phyloP scores from a whole-genome alignment of 2,797 vertebrate genomes.

The Fringilla coelebs region DNA sequence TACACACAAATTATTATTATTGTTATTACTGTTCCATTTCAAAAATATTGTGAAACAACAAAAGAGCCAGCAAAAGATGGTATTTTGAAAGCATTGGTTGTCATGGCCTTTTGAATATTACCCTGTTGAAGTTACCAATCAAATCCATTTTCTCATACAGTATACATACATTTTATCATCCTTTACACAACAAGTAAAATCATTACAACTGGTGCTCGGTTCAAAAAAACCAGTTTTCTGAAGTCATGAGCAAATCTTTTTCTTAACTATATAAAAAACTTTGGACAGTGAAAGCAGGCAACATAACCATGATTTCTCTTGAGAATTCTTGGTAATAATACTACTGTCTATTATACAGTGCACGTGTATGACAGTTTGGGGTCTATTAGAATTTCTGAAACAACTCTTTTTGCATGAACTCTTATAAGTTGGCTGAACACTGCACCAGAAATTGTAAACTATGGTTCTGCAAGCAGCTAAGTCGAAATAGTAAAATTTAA shows the following conservation, averaged over 20 bases:
- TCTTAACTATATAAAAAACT: slow-evolving; percentile 47
- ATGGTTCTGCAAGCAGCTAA: neutral
- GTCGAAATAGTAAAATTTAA: slow-evolving; percentile 36
- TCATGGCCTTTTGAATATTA: neutral
- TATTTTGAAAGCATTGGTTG: slow-evolving; percentile 5
- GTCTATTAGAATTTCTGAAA: slow-evolving; percentile 43
- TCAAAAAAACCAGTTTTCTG: slow-evolving; percentile 8
- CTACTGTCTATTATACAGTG: neutral
- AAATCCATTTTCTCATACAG: neutral
- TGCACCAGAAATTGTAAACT: slow-evolving; percentile 6
- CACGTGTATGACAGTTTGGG: slow-evolving; percentile 28
- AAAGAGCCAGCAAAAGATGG: neutral
- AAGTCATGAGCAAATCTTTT: neutral
- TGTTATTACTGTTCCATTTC: neutral
- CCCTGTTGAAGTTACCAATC: neutral
- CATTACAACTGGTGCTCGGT: neutral
- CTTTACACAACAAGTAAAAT: neutral
- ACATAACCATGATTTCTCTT: slow-evolving; percentile 10
- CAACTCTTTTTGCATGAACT: slow-evolving; percentile 16
- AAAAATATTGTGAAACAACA: slow-evolving; percentile 38
- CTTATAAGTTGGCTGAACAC: neutral
- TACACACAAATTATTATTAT: slow-evolving; percentile 11
- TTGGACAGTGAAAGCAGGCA: slow-evolving; percentile 33
- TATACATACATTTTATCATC: neutral
- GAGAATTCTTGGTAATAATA: slow-evolving; percentile 16